Conservation (phyloP, 2,797 vertebrate species). For the Xerus rutilus region DNA sequence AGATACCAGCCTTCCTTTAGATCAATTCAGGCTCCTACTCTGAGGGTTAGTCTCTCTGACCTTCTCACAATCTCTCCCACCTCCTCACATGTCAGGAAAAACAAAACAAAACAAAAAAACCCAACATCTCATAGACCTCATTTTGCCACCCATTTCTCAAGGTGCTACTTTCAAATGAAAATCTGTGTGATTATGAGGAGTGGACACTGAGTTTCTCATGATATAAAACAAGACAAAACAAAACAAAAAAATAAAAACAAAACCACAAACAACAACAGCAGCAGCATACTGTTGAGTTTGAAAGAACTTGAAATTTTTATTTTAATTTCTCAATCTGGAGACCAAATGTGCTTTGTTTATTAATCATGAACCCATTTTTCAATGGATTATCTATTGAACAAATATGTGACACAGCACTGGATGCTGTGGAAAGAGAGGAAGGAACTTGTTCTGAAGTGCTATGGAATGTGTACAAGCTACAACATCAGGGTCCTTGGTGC, state of each 20-base stretch:
- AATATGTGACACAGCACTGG: background rate
- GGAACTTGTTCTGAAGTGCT: background rate
- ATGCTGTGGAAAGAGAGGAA: background rate
- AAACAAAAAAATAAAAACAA: no score
- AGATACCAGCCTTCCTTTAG: background rate
- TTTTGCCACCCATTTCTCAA: background rate
- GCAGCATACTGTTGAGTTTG: background rate
- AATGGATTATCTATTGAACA: background rate
- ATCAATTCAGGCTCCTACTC: background rate
- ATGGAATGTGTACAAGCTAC: accelerated
- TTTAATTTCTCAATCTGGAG: background rate
- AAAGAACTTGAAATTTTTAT: background rate
- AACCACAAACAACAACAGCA: no score
- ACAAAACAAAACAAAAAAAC: background rate
- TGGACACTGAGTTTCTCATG: background rate
- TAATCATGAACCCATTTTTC: background rate
- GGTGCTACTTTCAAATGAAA: background rate
- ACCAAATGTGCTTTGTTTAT: background rate
- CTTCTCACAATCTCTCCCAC: background rate
- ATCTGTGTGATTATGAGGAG: background rate
- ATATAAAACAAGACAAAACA: background rate
- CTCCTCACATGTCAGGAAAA: background rate
- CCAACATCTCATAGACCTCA: background rate
- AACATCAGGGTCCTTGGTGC: background rate
- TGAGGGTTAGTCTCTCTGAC: background rate